Evolutionary conservation across 2,888 invertebrate species (phyloP).

Genomic region (Leucophenga maculata): DNA sequence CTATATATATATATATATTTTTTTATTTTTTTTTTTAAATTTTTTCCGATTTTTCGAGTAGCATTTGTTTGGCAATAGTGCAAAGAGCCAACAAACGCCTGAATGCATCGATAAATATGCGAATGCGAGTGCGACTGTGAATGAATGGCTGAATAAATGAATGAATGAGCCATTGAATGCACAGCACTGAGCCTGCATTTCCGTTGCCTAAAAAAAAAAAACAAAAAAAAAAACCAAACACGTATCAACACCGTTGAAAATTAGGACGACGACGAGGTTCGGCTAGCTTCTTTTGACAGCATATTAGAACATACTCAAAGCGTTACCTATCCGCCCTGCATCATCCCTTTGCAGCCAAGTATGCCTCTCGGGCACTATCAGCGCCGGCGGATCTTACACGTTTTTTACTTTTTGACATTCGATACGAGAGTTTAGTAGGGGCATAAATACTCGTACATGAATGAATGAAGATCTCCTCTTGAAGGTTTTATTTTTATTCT

Average conservation of each 20-base stretch:
- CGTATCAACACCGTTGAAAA: background rate
- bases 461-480: background rate
- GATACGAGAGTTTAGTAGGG: slow-evolving; percentile 30
- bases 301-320: slow-evolving; percentile 1
- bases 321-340: no score
- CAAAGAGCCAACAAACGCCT: slow-evolving; percentile 34
- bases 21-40: slow-evolving; percentile 33
- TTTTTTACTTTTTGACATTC: slow-evolving; percentile 43
- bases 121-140: background rate
- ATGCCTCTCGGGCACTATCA: slow-evolving; percentile 32
- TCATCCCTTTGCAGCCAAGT: no score
- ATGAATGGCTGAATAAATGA: slow-evolving; percentile 2
- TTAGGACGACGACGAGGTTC: background rate
- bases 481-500: background rate
- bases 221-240: background rate
- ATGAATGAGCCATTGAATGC: background rate
- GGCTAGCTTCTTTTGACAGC: slow-evolving; percentile 8
- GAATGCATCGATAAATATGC: background rate
- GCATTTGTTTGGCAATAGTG: background rate
- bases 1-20: background rate
- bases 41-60: slow-evolving; percentile 34
- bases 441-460: background rate
- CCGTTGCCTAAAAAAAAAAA: background rate
- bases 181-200: background rate
- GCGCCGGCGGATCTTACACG: slow-evolving; percentile 38